Evolutionary conservation across 2,797 vertebrate genomes (phyloP).

Genomic region (Hydrolagus colliei): DNA sequence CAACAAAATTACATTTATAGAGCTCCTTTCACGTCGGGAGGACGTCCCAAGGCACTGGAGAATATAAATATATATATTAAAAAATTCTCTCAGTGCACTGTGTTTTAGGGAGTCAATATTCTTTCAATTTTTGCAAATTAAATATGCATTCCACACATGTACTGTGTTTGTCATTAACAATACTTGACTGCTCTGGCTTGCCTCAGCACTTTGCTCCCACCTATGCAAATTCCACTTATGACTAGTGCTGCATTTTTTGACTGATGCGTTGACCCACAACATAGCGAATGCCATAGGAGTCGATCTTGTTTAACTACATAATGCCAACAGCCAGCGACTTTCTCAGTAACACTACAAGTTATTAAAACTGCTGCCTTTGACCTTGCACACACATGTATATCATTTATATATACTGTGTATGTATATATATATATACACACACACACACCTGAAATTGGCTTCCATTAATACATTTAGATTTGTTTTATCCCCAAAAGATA

Average conservation of each 20-base stretch:
- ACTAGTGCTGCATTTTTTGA: slow-evolving; percentile 32
- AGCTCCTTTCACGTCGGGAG: too few species aligned
- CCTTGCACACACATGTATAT: not conserved
- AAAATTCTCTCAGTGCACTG: not conserved
- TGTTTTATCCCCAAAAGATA: not conserved
- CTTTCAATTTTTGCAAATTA: slow-evolving; percentile 30
- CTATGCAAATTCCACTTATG: slow-evolving; percentile 32
- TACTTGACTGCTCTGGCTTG: slow-evolving; percentile 31
- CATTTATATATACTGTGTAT: too few species aligned
- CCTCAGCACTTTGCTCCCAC: slow-evolving; percentile 30
- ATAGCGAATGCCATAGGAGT: slow-evolving; percentile 29
- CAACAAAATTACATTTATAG: too few species aligned
- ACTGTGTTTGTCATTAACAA: slow-evolving; percentile 33
- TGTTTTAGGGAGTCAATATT: slow-evolving; percentile 5
- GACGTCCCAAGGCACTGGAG: too few species aligned
- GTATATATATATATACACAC: too few species aligned
- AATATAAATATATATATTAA: too few species aligned
- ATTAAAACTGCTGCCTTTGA: slow-evolving; percentile 23
- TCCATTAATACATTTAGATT: slow-evolving; percentile 24
- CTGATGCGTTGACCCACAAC: slow-evolving; percentile 29
- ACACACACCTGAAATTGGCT: slow-evolving; percentile 25
- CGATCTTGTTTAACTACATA: slow-evolving; percentile 30
- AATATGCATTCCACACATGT: slow-evolving; percentile 31
- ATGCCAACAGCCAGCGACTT: slow-evolving; percentile 19
- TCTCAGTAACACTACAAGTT: slow-evolving; percentile 20